A percentile compares a stretch with the other conserved stretches of the same genome.
phyloP scores from a whole-genome alignment of 1,140 invertebrate species.

The Tetramorium parvispinum region DNA sequence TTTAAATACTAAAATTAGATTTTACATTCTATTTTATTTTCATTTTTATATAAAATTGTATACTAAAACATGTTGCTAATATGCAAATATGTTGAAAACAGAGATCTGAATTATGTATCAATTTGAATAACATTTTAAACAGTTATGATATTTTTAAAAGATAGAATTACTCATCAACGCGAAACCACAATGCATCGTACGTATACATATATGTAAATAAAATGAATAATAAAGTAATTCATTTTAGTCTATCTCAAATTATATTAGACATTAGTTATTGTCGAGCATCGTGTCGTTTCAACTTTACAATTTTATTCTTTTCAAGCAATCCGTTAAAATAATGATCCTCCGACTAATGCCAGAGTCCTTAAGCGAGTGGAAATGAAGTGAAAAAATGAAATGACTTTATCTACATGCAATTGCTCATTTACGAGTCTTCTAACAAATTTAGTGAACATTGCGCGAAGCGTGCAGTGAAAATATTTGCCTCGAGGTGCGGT shows the following conservation, averaged over 20 bases:
- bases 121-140: not conserved
- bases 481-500: slow-evolving; percentile 32
- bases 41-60: not conserved
- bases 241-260: not conserved
- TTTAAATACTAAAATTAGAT: not conserved
- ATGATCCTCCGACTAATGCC: not conserved
- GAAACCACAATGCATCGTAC: not conserved
- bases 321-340: not conserved
- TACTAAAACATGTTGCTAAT: not conserved
- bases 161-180: not conserved
- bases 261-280: not conserved
- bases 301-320: not conserved
- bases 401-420: not conserved
- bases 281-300: not conserved
- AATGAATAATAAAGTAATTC: not conserved
- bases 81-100: not conserved
- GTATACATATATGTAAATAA: not conserved
- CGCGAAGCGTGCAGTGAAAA: slow-evolving; percentile 32
- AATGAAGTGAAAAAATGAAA: not conserved
- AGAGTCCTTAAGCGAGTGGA: not conserved
- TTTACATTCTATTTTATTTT: not conserved
- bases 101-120: not conserved
- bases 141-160: not conserved
- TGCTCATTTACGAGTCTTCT: slow-evolving; percentile 7
- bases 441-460: slow-evolving; percentile 18